Evolutionary conservation across 2,797 vertebrate species (phyloP), one percentile per base, ranked within the genome.

Genomic region (Cirrhinus mrigala): DNA sequence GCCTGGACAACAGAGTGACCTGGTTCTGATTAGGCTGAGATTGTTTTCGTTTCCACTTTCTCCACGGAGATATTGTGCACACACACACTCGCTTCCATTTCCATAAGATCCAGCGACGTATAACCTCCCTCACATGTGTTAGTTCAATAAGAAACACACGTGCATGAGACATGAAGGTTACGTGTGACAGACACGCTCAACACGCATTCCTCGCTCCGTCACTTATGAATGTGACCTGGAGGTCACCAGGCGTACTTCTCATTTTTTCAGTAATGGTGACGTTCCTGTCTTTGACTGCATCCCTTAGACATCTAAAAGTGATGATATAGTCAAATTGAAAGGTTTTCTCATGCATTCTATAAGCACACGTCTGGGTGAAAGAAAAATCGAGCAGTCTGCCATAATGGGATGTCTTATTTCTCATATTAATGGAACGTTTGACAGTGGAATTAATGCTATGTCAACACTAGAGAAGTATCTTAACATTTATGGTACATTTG

Each of bases 251-350:
- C 29, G 16, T 11, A 79, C 83, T 85, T 76, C 29, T 82, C 73
- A 44, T 89, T 82, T 81, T 16, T 46, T 4, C 9, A 44, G 50
- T 40, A 58, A 22, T 4, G n/a, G 29, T 71, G 22, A 40, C 12
- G 2, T 66, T 80, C 27, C 12, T 50, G 12, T 22, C 56, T 79
- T 60, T 85, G 90, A 85, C 88, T 87, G 83, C 87, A 89, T 58
- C 89, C 91, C 87, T 89, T 89, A 91, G 87, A 92, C 87, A 92
- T 86, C 68, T 48, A 77, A 68, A 37, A 91, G 93, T 92, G 86
- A 93, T 91, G 91, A 93, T 94, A 92, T 85, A 92, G 89, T 93
- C 92, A 92, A 89, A 89, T 84, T 15, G 88, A 79, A 82, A 62
- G 46, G 4, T 46, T 79, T 66, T 54, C 33, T 44, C 9, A 8